These are phyloP conservation scores for Mormyrus iriodes DNA, from an alignment of 2,113 vertebrate species.

Conservation along the genomic window DNA sequence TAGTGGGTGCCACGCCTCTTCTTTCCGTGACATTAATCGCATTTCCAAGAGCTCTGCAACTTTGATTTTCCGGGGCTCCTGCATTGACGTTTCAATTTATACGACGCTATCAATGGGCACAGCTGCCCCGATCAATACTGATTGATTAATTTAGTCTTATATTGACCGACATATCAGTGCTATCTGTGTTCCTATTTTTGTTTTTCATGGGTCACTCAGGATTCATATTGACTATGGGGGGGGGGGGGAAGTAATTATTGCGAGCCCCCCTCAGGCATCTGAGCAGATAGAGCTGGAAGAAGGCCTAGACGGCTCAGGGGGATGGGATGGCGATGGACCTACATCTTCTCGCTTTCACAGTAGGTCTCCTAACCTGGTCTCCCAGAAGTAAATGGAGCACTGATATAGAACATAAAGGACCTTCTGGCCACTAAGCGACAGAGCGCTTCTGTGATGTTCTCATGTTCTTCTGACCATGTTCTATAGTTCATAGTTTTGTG, in stretches of 20 bases:
- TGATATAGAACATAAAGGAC: background rate
- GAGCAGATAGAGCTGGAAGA: background rate
- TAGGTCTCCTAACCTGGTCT: background rate
- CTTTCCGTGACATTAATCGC: background rate
- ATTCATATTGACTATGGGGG: background rate
- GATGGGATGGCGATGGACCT: background rate
- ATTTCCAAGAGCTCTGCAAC: background rate
- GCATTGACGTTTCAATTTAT: background rate
- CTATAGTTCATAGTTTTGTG: background rate
- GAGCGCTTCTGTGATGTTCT: background rate
- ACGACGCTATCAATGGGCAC: background rate
- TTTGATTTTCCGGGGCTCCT: background rate
- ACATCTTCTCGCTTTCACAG: background rate
- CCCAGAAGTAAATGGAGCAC: background rate
- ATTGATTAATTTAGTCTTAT: background rate
- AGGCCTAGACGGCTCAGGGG: background rate
- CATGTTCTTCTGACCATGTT: background rate
- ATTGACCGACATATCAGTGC: background rate
- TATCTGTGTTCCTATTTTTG: background rate
- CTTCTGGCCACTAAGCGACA: background rate
- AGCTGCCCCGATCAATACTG: background rate
- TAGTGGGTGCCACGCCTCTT: background rate
- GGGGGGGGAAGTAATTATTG: background rate
- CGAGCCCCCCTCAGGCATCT: background rate
- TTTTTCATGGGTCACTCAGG: background rate